These are phyloP conservation scores for Alcis repandata DNA, from an alignment of 2,888 invertebrate species.

Conservation along the genomic window DNA sequence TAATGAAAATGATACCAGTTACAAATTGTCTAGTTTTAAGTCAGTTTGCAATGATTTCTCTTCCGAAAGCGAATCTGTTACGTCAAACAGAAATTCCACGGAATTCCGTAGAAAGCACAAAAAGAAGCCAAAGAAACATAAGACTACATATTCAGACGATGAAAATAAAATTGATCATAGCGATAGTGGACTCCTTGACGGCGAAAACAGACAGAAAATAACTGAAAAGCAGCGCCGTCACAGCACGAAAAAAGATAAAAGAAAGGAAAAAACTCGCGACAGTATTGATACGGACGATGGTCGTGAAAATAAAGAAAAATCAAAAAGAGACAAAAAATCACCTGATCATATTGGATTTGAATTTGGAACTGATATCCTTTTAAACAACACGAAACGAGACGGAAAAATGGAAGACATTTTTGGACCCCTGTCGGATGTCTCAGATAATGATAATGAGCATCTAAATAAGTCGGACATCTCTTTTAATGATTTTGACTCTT, in stretches of 20 bases:
- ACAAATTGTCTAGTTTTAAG: slow-evolving; percentile 68
- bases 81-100: slow-evolving; percentile 70
- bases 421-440: slow-evolving; percentile 93
- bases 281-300: slow-evolving; percentile 79
- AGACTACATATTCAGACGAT: slow-evolving; percentile 88
- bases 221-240: slow-evolving; percentile 84
- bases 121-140: slow-evolving; percentile 93
- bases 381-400: slow-evolving; percentile 86
- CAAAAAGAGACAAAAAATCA: slow-evolving; percentile 86
- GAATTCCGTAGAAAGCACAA: slow-evolving; percentile 92
- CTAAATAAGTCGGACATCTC: slow-evolving; percentile 63
- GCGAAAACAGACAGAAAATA: slow-evolving; percentile 74
- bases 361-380: slow-evolving; percentile 58
- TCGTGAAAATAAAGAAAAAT: slow-evolving; percentile 86
- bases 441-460: slow-evolving; percentile 69
- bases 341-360: slow-evolving; percentile 63
- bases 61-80: slow-evolving; percentile 80
- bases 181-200: slow-evolving; percentile 58
- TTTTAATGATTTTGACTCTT: slow-evolving; percentile 59
- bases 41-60: slow-evolving; percentile 75
- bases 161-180: slow-evolving; percentile 76
- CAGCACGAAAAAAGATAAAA: slow-evolving; percentile 87
- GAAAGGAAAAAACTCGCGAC: slow-evolving; percentile 86
- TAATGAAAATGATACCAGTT: slow-evolving; percentile 70
- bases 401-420: slow-evolving; percentile 96